Evolutionary conservation across 2,888 invertebrate genomes (phyloP), one percentile per base, ranked within the genome.

Genomic region (Ceraclea dissimilis): DNA sequence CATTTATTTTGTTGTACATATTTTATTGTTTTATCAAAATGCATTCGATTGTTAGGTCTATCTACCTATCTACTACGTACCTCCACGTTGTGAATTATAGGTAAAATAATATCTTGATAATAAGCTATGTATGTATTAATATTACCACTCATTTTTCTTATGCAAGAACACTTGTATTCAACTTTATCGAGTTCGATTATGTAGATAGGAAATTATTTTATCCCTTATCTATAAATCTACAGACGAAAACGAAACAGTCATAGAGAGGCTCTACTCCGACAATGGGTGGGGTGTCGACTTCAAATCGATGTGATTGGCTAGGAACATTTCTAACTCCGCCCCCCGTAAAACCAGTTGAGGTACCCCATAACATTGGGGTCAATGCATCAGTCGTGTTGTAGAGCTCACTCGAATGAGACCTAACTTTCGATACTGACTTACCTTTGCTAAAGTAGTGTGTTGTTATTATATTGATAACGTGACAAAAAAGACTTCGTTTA

Each of bases 301-400:
- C 31, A 19, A n/a, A 11, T 6, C 34, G 44, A 19, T 22, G 21
- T 31, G 56, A 62, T 62, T 62, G 62, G 62, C 51, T 50, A 49
- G 18, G 16, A 22, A 19, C 22, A 16, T 19, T 48, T 26, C 31
- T 18, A 50, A 52, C 26, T 46, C 59, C 52, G 52, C 61, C 54
- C 51, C 57, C 22, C 44, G 18, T 52, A 43, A 54, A 39, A 39
- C 17, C 52, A 43, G 55, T 51, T 49, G 51, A 56, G 53, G 46
- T 57, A 51, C 43, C 52, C 34, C 8, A 55, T 20, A 51, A 33
- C 51, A 43, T 53, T 50, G 56, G 53, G 56, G 58, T 56, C 58
- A 56, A 46, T 49, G 58, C 60, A 60, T 58, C 58, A 60, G 60
- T 60, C 60, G 56, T 51, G 53, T 56, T 47, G 56, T 34, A 34